Evolutionary conservation across 2,888 invertebrate genomes (phyloP), one percentile per base, ranked within the genome.

Genomic region (Spatulosminthurus flaviceps): DNA sequence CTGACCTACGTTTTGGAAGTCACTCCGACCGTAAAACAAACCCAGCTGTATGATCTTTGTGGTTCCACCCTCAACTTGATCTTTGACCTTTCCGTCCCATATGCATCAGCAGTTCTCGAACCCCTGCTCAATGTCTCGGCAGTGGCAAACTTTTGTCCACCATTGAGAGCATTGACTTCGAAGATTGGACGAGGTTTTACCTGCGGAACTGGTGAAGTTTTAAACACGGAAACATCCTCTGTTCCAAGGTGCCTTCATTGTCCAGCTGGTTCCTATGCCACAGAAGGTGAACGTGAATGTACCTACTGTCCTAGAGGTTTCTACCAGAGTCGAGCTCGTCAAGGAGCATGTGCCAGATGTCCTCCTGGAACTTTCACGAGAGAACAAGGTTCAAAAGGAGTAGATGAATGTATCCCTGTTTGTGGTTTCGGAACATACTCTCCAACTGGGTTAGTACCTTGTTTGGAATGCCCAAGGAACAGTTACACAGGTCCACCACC

Each of bases 401-500:
- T 95, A 61, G 91, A 92, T 79, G 95, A 95, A 86, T 97, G 96
- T 87, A 91, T 96, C 75, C 96, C 97, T 0, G 96, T 97, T 16
- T 98, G 97, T 87, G 97, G 97, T 24, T 96, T 93, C 87, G 98
- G 98, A 80, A 97, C 97, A 26, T 97, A 96, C 88, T 97, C 96
- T 0, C 95, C 95, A 67, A 96, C 96, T 21, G 97, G 97, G 69
- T 90, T 97, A 85, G 95, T 95, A 4, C 95, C 97, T 24, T 98
- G 98, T 87, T 89, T 96, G 80, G 96, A 97, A 87, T 98, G 98
- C 88, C 95, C 97, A 1, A 91, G 95, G 84, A 96, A 96, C 87
- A 96, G 95, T 82, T 97, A 92, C 88, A 94, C 94, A 0, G 92
- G 92, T 0, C 93, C 94, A 87, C 96, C 96, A 81, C 96, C 96